Evolutionary conservation across 2,888 invertebrate species (phyloP).

Genomic region (Mystacides longicornis): DNA sequence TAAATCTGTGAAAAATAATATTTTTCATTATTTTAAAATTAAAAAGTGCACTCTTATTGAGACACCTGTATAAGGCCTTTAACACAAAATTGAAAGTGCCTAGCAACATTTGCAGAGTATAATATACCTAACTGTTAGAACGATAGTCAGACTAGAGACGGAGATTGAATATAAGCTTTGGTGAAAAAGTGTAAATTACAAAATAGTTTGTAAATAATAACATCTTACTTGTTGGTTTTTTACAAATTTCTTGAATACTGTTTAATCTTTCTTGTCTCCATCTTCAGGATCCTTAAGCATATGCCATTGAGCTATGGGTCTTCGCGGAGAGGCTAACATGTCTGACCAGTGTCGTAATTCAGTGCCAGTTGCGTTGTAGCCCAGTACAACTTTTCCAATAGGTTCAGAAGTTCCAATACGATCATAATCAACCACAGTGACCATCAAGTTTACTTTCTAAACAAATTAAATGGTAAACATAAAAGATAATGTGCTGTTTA

Average conservation of each 20-base stretch:
- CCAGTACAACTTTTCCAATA: constrained; percentile 94
- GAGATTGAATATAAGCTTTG: too few relatives aligned
- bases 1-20: too few relatives aligned
- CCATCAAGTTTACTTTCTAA: constrained; percentile 98
- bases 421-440: constrained; percentile 99
- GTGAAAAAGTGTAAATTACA: too few relatives aligned
- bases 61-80: too few relatives aligned
- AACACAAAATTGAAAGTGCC: too few relatives aligned
- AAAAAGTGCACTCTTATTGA: too few relatives aligned
- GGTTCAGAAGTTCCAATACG: constrained; percentile 99
- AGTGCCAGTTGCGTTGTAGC: constrained; percentile 95
- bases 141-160: too few relatives aligned
- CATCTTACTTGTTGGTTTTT: background rate
- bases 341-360: constrained; percentile 99
- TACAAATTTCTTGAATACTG: background rate
- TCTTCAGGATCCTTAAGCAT: constrained; percentile 97
- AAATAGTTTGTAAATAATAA: too few relatives aligned
- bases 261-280: constrained; percentile 77
- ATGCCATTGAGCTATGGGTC: constrained; percentile 99
- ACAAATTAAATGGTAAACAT: constrained; percentile 27
- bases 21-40: too few relatives aligned
- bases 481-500: too few relatives aligned
- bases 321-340: constrained; percentile 97
- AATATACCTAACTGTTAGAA: too few relatives aligned
- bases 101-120: too few relatives aligned